These are phyloP conservation scores for Tricholaema leucomelas DNA, from an alignment of 2,113 vertebrate species.

Conservation along the genomic window DNA sequence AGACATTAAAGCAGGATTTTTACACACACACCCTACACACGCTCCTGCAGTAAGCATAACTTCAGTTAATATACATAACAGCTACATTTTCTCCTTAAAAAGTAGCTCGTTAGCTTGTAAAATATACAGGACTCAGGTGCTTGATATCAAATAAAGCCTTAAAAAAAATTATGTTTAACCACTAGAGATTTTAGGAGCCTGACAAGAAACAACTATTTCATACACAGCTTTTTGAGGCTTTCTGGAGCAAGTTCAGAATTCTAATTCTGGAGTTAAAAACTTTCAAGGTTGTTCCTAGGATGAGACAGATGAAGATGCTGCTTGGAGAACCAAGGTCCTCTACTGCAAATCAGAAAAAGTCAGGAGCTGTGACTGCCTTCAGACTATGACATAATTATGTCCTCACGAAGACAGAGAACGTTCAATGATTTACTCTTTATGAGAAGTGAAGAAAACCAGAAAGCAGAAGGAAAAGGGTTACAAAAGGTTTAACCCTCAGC, in stretches of 20 bases:
- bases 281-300: background rate
- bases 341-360: background rate
- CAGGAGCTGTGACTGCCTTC: background rate
- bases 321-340: background rate
- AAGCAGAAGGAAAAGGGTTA: background rate
- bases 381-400: background rate
- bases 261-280: background rate
- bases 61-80: slow-evolving; percentile 24
- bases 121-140: slow-evolving; percentile 42
- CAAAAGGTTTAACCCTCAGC: background rate
- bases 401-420: background rate
- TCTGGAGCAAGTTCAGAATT: slow-evolving; percentile 22
- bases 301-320: background rate
- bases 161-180: slow-evolving; percentile 45
- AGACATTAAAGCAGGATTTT: slow-evolving; percentile 5
- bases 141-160: slow-evolving; percentile 55
- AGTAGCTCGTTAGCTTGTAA: slow-evolving; percentile 21
- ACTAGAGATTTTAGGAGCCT: background rate
- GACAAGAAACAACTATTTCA: slow-evolving; percentile 7
- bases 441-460: background rate
- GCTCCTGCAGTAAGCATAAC: background rate
- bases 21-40: background rate
- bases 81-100: slow-evolving; percentile 34
- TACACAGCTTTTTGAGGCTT: background rate
- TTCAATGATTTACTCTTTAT: background rate